Base-by-base conservation (phyloP, 2,888 invertebrate genomes). In the Minunthozetes semirufus region DNA sequence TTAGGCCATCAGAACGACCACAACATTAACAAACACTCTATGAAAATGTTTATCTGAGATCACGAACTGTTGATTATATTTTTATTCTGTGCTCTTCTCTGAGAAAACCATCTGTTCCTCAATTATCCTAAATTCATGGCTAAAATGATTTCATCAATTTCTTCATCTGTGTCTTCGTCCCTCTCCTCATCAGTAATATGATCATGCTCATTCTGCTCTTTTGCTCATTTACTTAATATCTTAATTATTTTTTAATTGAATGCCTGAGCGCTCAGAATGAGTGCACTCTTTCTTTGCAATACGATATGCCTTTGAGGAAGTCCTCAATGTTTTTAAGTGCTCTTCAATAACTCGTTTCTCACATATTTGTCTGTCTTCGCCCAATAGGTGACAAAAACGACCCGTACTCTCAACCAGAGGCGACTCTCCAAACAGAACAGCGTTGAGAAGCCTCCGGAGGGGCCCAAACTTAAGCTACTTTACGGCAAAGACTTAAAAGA, bases 401-500 rank as follows among this genome's bases (percentile, higher is more conserved):
- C 76, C 9, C 50, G 71, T 19, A 75, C 75, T n/a, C 59, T 72
- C 22, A 72, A 72, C 56, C 75, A 76, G 59, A 46, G 66, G 33
- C 72, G 70, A 46, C 72, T 75, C 4, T 72, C 72, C 15, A 8
- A 13, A 13, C 76, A 75, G 71, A 56, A 76, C n/a, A 59, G 72
- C 4, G 56, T 38, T 6, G 76, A 68, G 15, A 72, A 74, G 19
- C 42, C 25, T 15, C 27, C 48, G 17, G 72, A 75, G 48, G 72
- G 22, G 53, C 72, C 75, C 8, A 72, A 72, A 22, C 25, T 77
- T 6, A 48, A 29, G 38, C 59, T 72, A 85, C 85, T 94, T 80
- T 93, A 90, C 82, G 93, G 94, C 81, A 91, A 91, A 84, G 93
- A 94, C 84, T 86, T 94, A 81, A 90, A 91, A 82, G 88, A 90